Evolutionary conservation across 2,113 vertebrate species (phyloP).

Genomic region (Stigmatopora argus): DNA sequence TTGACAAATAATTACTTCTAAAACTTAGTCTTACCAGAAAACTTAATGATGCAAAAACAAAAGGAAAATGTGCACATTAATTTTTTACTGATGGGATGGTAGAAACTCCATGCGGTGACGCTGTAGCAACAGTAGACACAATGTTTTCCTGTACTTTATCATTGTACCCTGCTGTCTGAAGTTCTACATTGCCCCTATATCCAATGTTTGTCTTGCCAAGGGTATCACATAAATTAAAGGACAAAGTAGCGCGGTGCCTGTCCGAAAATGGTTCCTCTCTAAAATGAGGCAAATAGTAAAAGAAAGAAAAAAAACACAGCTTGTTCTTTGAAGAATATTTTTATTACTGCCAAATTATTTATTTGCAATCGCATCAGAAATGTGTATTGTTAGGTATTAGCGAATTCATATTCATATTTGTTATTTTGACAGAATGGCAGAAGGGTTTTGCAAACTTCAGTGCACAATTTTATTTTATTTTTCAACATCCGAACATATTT

Average conservation of each 20-base stretch:
- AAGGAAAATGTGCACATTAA: not conserved
- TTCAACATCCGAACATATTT: too few relatives aligned
- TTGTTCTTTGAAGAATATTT: too few relatives aligned
- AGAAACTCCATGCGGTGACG: slow-evolving; percentile 28
- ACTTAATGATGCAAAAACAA: not conserved
- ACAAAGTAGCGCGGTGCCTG: not conserved
- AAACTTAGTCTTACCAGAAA: slow-evolving; percentile 15
- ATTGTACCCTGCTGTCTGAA: slow-evolving; percentile 33
- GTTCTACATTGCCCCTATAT: slow-evolving; percentile 37
- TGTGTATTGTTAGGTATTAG: too few relatives aligned
- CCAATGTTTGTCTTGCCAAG: slow-evolving; percentile 11
- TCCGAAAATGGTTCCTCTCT: not conserved
- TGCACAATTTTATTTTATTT: too few relatives aligned
- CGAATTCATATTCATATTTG: too few relatives aligned
- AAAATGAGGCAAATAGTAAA: not conserved
- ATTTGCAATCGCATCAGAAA: too few relatives aligned
- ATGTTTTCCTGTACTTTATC: slow-evolving; percentile 39
- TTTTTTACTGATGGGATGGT: slow-evolving; percentile 19
- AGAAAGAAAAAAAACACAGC: not conserved
- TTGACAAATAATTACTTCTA: slow-evolving; percentile 7
- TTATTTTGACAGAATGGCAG: too few relatives aligned
- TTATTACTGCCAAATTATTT: too few relatives aligned
- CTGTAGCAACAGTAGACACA: slow-evolving; percentile 21
- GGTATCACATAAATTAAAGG: slow-evolving; percentile 30
- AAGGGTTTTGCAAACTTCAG: too few relatives aligned